A percentile compares a stretch with the other conserved stretches of the same genome.
phyloP scores from a whole-genome alignment of 1,140 invertebrate genomes.

The Apis cerana region DNA sequence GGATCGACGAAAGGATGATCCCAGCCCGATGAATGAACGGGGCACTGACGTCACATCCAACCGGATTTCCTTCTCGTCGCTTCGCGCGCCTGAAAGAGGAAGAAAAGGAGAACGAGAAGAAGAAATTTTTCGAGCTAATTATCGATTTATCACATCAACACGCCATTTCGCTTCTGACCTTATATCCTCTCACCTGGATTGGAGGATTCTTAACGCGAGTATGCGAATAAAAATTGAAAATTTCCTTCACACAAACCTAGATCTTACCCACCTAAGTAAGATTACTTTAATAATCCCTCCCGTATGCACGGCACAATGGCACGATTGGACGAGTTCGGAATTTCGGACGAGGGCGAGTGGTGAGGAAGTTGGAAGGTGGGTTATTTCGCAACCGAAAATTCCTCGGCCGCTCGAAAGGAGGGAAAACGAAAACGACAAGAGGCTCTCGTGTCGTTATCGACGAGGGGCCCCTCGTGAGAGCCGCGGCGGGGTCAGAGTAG shows the following conservation, averaged over 20 bases:
- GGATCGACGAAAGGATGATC: slow-evolving; percentile 37
- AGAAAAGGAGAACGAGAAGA: not conserved
- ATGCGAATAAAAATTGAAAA: too few species aligned
- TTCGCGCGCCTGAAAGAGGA: too few species aligned
- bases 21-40: slow-evolving; percentile 58
- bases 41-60: slow-evolving; percentile 58
- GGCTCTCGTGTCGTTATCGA: slow-evolving; percentile 15
- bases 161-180: not conserved
- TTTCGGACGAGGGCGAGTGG: not conserved
- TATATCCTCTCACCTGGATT: fast-evolving
- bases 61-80: slow-evolving; percentile 35
- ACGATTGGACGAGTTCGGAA: not conserved
- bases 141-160: not conserved
- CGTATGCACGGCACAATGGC: too few species aligned
- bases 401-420: slow-evolving; percentile 30
- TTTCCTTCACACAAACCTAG: too few species aligned
- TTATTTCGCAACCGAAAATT: slow-evolving; percentile 38
- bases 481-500: slow-evolving; percentile 73
- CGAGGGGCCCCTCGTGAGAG: slow-evolving; percentile 37
- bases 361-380: not conserved
- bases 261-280: too few species aligned
- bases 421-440: slow-evolving; percentile 74
- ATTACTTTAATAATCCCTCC: too few species aligned
- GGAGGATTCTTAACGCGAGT: too few species aligned
- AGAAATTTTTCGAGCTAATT: too few species aligned